Evolutionary conservation across 2,113 vertebrate species (phyloP), one percentile per base, ranked within the genome.

Genomic region (Barbus barbus): DNA sequence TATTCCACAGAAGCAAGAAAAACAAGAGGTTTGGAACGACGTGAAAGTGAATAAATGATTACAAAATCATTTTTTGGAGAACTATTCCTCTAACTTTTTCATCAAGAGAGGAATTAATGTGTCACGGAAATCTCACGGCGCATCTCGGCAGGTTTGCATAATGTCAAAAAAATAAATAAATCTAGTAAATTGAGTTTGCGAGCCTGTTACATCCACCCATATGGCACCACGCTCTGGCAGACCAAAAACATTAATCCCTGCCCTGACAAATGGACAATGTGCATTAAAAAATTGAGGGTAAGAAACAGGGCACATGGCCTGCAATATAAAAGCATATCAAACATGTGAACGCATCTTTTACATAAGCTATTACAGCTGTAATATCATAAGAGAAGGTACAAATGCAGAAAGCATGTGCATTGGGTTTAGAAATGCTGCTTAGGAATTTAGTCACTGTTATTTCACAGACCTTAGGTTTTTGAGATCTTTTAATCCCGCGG

Each of bases 171-270:
- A 51, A 51, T 16, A 48, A 48, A 76, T 63, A 81, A 86, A 88
- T 88, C 81, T 85, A 81, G 73, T 83, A 67, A 85, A 82, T 83
- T 77, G 46, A 83, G 65, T 88, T 73, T 72, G 71, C 18, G 83
- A 41, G 60, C 41, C 53, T 84, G 71, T 80, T 75, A 60, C 46
- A 63, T 53, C 51, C 28, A 38, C 71, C 81, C 82, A 88, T 88
- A 83, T 81, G 81, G 78, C 82, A 81, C 83, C 83, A 85, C 74
- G 60, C 71, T 84, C 76, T 85, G n/a, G 38, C 48, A 63, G 73
- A 63, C 74, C 31, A 78, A 81, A 84, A 71, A 31, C 24, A 84
- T 73, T 84, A 86, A 88, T 88, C 77, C 86, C 51, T 75, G 67
- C 61, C 80, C 72, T 61, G 77, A 72, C 78, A 86, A 83, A 88